Percentiles rank a stretch among this genome's conserved stretches.
phyloP scores from a whole-genome alignment of 2,888 invertebrate genomes.

The Callinectes sapidus region DNA sequence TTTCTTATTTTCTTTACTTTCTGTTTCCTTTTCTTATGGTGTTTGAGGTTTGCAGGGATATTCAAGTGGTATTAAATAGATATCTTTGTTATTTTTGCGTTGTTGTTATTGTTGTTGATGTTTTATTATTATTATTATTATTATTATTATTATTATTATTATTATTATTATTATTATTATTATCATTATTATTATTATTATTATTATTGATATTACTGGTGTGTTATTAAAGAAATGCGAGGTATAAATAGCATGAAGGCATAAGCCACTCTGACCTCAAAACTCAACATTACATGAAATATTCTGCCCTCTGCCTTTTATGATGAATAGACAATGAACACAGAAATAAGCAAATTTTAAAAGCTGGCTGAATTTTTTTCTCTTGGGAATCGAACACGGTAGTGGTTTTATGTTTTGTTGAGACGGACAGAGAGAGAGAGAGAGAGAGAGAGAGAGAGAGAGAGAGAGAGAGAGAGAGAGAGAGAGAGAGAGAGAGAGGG shows the following conservation, averaged over 20 bases:
- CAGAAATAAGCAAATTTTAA: background rate
- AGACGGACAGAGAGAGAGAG: conserved; percentile 5
- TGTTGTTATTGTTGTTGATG: background rate
- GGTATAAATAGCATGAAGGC: no score
- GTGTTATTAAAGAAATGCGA: no score
- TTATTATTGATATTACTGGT: no score
- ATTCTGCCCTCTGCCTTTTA: background rate
- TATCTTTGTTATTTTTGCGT: background rate
- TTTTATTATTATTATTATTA: no score
- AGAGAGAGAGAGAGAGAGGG: conserved; percentile 25
- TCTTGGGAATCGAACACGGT: background rate
- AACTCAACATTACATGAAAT: background rate
- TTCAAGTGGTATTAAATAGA: background rate
- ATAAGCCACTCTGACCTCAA: no score
- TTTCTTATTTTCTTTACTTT: no score
- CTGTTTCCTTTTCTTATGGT: no score
- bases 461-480: background rate
- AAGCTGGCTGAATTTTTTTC: background rate
- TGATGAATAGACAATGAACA: no score
- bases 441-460: conserved; percentile 25
- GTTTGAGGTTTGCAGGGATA: no score
- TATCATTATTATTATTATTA: background rate
- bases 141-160: no score
- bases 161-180: background rate
- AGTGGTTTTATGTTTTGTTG: background rate